Evolutionary conservation across 2,888 invertebrate genomes (phyloP), one percentile per base, ranked within the genome.

Genomic region (Conistra vaccinii): DNA sequence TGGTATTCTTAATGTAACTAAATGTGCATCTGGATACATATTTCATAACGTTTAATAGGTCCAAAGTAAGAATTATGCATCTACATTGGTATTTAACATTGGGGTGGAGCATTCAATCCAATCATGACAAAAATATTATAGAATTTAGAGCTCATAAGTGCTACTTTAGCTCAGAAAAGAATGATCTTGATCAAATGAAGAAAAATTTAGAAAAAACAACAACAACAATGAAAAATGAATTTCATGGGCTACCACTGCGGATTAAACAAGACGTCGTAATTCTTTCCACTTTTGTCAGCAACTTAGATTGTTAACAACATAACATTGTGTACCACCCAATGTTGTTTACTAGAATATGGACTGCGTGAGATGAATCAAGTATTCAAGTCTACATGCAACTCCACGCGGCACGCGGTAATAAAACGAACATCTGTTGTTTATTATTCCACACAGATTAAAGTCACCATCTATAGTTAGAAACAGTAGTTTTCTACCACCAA

Each of bases 391-490:
- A 39, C 51, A 73, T 79, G 68, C 77, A 81, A 67, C 70, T 60
- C 17, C 61, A 69, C 53, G 63, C 32, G 42, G 23, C 61, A 69
- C 23, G 48, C 53, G 42, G 67, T 57, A 57, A 68, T 78, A 48
- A 81, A 81, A 63, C 60, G 17, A 63, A 62, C 78, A 77, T 81
- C 62, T 67, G 62, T 60, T 29, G 70, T 78, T 70, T 65, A 69
- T 68, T 77, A 53, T 61, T 51, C 32, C 65, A 58, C 23, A n/a
- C 39, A 65, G 12, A 61, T 73, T 81, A 63, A 65, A 73, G 63
- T 78, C 70, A 70, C 51, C 55, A 74, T 68, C 68, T 69, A 70
- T 69, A 53, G 57, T 48, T 69, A 78, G 73, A 71, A 68, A 70
- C 70, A 35, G 68, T 67, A n/a, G 26, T 73, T 65, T 70, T 72